Percentiles rank a stretch among this genome's conserved stretches.
Conservation (phyloP, 1,140 invertebrate species). For the Leptonema lineaticorne region DNA sequence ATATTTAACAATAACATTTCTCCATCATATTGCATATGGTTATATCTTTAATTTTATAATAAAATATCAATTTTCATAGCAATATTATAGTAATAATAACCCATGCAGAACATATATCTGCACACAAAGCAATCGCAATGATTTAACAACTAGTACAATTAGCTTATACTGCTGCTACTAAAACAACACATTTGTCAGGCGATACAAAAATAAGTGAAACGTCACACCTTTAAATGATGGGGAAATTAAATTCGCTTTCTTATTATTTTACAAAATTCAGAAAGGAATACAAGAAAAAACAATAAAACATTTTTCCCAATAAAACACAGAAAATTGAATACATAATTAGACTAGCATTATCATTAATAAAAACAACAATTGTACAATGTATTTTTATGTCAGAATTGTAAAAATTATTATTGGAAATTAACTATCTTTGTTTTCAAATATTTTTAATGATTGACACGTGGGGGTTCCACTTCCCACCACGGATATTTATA, state of each 20-base stretch:
- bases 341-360: conserved; percentile 14
- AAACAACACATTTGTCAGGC: conserved; percentile 30
- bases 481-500: not conserved
- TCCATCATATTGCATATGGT: conserved; percentile 24
- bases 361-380: conserved; percentile 6
- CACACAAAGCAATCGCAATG: conserved; percentile 37
- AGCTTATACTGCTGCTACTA: conserved; percentile 36
- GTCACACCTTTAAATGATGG: conserved; percentile 12
- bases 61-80: conserved; percentile 42
- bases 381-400: conserved; percentile 16
- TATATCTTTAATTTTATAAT: conserved; percentile 39
- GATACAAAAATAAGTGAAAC: conserved; percentile 30
- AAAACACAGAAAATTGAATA: not conserved
- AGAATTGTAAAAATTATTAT: conserved; percentile 11
- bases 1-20: conserved; percentile 31
- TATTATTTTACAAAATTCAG: too few relatives aligned
- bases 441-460: conserved; percentile 3
- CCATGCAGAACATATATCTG: conserved; percentile 38
- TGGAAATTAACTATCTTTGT: not conserved
- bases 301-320: not conserved
- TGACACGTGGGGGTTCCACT: conserved; percentile 5
- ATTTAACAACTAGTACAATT: conserved; percentile 41
- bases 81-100: conserved; percentile 39
- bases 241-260: conserved; percentile 1
- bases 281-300: too few relatives aligned